phyloP scores from a whole-genome alignment of 92 coral and sea anemone genomes.

The Virgularia gustaviana region DNA sequence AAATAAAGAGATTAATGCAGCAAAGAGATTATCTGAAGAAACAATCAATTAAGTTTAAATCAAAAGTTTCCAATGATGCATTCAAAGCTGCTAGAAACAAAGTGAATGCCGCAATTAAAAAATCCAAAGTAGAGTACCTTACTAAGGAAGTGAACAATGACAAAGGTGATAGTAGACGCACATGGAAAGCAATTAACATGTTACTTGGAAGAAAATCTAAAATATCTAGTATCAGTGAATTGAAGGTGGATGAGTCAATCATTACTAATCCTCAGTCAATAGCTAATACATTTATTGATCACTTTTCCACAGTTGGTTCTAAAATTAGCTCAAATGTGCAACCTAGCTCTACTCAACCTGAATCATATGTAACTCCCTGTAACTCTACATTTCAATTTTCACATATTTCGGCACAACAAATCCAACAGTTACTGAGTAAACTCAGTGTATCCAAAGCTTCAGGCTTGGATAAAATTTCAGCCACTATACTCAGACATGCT shows the following conservation, averaged over 20 bases:
- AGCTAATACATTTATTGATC: background rate
- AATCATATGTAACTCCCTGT: background rate
- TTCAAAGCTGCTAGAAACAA: background rate
- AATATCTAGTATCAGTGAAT: background rate
- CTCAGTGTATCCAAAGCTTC: background rate
- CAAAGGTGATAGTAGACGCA: conserved; percentile 25
- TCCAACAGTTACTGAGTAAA: background rate
- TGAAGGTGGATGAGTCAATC: background rate
- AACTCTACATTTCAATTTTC: background rate
- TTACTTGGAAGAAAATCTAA: conserved; percentile 29
- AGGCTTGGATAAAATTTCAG: conserved; percentile 9
- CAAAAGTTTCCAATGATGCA: too few relatives aligned
- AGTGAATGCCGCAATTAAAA: background rate
- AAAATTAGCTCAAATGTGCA: background rate
- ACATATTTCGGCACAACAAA: background rate
- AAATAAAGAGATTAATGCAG: conserved; percentile 17
- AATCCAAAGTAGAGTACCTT: conserved; percentile 20
- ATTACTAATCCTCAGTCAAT: background rate
- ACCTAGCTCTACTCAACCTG: background rate
- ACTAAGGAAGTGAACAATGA: conserved; percentile 8
- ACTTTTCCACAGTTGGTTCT: background rate
- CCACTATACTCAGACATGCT: background rate
- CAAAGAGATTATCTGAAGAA: conserved; percentile 24
- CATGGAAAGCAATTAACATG: conserved; percentile 31
- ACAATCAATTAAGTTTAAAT: too few relatives aligned